These are phyloP conservation scores for Salmo trutta DNA, from an alignment of 2,797 vertebrate genomes.

Conservation along the genomic window DNA sequence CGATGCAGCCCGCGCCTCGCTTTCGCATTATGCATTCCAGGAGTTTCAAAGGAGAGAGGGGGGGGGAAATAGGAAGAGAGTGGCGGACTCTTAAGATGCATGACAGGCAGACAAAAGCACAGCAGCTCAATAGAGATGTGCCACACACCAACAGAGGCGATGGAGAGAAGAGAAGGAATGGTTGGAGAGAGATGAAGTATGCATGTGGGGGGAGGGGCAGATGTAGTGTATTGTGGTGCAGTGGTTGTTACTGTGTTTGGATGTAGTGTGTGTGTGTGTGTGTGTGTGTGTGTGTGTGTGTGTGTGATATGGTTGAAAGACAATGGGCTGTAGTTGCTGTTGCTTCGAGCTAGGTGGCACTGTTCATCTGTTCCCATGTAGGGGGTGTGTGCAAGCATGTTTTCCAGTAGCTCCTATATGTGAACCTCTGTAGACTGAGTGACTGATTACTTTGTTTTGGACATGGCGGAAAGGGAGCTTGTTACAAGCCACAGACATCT, in stretches of 20 bases:
- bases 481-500: too few species aligned
- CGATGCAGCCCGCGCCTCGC: slow-evolving; percentile 39
- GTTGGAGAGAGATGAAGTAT: slow-evolving; percentile 60
- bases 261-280: background rate
- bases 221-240: background rate
- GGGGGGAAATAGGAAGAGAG: slow-evolving; percentile 30
- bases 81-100: slow-evolving; percentile 58
- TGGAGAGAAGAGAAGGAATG: slow-evolving; percentile 66
- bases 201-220: slow-evolving; percentile 34
- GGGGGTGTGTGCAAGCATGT: background rate
- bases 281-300: slow-evolving; percentile 35
- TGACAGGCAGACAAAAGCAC: slow-evolving; percentile 43
- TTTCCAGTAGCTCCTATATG: background rate
- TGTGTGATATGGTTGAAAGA: slow-evolving; percentile 18
- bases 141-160: slow-evolving; percentile 45
- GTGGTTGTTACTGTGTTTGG: background rate
- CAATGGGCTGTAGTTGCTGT: slow-evolving; percentile 37
- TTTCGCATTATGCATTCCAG: slow-evolving; percentile 70
- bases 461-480: too few species aligned
- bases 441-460: too few species aligned
- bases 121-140: slow-evolving; percentile 62
- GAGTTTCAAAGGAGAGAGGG: slow-evolving; percentile 61
- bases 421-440: too few species aligned
- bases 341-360: slow-evolving; percentile 68
- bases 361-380: slow-evolving; percentile 59